Conservation (phyloP, 2,113 vertebrate species). For the Orthonyx spaldingii region DNA sequence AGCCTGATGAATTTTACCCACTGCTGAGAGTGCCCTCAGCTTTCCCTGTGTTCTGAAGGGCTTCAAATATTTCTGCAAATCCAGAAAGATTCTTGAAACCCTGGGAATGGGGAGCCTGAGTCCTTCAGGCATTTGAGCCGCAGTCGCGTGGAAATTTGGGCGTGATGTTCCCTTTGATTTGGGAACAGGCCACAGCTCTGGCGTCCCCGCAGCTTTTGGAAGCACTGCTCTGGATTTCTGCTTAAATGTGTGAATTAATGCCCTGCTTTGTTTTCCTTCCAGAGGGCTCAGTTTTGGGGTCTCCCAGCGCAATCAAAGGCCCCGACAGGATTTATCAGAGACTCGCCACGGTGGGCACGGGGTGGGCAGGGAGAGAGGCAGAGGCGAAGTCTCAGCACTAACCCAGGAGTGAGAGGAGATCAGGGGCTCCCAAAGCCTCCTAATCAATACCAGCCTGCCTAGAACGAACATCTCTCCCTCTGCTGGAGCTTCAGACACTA, state of each 20-base stretch:
- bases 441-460: constrained; percentile 73
- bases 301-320: neutral
- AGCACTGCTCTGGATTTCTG: neutral
- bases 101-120: neutral
- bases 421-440: neutral
- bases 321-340: neutral
- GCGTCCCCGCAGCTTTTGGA: neutral
- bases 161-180: neutral
- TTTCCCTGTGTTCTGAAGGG: neutral
- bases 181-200: rapidly evolving
- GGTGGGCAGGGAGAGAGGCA: neutral
- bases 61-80: neutral
- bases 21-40: neutral
- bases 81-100: neutral
- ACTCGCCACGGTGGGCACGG: neutral
- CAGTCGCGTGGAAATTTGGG: neutral
- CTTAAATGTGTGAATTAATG: neutral
- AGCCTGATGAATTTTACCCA: neutral
- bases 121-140: neutral
- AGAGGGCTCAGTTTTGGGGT: neutral
- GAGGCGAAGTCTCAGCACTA: neutral
- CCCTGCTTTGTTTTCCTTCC: neutral
- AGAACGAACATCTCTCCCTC: constrained; percentile 51
- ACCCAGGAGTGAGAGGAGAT: neutral
- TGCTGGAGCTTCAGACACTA: constrained; percentile 64